Evolutionary conservation across 2,113 vertebrate genomes (phyloP).

Genomic region (Oncorhynchus masou): DNA sequence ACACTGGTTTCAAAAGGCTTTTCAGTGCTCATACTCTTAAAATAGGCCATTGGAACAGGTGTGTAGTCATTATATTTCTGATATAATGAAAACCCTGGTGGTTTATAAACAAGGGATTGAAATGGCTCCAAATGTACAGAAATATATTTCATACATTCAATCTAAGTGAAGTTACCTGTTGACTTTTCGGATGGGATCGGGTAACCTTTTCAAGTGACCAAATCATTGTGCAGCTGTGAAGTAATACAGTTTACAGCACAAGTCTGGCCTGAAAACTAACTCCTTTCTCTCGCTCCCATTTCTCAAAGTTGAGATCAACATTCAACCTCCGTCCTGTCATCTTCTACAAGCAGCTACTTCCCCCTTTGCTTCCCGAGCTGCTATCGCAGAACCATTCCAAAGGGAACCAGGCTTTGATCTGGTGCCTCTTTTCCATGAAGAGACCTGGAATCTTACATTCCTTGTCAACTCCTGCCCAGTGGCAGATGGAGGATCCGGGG

Average conservation of each 20-base stretch:
- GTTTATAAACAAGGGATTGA: no score
- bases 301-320: conserved; percentile 22
- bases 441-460: conserved; percentile 51
- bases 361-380: conserved; percentile 16
- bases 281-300: not conserved
- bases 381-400: conserved; percentile 14
- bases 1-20: no score
- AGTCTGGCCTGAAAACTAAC: not conserved
- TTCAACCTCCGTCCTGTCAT: conserved; percentile 10
- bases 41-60: no score
- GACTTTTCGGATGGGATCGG: no score
- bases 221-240: not conserved
- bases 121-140: no score
- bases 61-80: no score
- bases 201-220: no score
- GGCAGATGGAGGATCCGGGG: conserved; percentile 48
- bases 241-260: not conserved
- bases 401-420: conserved; percentile 39
- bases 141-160: no score
- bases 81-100: no score
- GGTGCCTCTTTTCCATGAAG: conserved; percentile 33
- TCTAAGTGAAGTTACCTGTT: no score
- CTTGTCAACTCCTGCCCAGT: conserved; percentile 59
- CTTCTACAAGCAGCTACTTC: not conserved
- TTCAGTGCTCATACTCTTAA: no score